These are phyloP conservation scores for Australoheros scitulus DNA, from an alignment of 2,113 vertebrate species.

Conservation along the genomic window DNA sequence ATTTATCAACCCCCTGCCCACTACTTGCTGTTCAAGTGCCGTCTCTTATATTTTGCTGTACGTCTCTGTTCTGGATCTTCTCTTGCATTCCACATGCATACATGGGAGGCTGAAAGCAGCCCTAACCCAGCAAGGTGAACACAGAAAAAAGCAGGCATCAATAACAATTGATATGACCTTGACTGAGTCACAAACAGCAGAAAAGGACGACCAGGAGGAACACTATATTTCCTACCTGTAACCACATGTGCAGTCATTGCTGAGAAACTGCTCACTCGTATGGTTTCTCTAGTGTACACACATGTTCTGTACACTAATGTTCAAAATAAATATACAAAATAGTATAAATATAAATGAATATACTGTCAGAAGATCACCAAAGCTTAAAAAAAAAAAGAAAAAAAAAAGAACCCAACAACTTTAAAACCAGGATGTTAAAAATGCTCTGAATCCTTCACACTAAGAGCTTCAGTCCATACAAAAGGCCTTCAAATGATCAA, in stretches of 20 bases:
- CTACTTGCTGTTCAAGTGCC: not conserved
- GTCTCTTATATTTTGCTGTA: not conserved
- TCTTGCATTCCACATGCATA: not conserved
- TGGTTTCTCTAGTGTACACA: too few relatives aligned
- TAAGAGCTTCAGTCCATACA: not conserved
- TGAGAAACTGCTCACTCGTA: not conserved
- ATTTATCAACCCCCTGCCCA: too few relatives aligned
- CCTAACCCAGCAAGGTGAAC: not conserved
- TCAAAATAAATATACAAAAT: not conserved
- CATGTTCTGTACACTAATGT: too few relatives aligned
- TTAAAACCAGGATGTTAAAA: not conserved
- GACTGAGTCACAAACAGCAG: not conserved
- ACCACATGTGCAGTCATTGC: not conserved
- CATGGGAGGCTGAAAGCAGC: rapidly evolving
- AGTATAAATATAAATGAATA: not conserved
- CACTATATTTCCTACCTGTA: not conserved
- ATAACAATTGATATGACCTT: not conserved
- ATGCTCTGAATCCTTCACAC: not conserved
- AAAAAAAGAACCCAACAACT: not conserved
- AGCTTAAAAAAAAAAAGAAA: not conserved
- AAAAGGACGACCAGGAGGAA: not conserved
- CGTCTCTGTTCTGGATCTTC: not conserved
- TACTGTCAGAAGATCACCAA: not conserved
- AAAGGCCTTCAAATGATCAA: not conserved
- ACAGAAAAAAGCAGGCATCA: not conserved